These are phyloP conservation scores for Cyprinus carpio DNA, from an alignment of 2,113 vertebrate genomes.

Conservation along the genomic window DNA sequence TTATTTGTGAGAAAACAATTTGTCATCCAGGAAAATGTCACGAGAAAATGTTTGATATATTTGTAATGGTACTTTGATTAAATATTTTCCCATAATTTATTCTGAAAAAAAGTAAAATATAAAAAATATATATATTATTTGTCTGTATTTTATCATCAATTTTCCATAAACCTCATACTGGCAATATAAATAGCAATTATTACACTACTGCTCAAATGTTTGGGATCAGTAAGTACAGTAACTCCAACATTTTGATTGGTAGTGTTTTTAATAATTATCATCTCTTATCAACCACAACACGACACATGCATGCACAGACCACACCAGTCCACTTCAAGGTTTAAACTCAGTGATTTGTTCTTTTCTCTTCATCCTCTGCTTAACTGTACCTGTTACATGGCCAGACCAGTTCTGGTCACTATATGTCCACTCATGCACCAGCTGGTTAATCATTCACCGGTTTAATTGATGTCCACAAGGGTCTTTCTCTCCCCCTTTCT, in stretches of 20 bases:
- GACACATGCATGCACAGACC: neutral
- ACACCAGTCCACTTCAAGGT: constrained; percentile 3
- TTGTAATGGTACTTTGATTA: neutral
- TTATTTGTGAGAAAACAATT: neutral
- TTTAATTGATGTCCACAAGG: constrained; percentile 72
- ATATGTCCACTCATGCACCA: constrained; percentile 49
- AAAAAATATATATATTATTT: neutral
- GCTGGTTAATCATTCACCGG: constrained; percentile 72
- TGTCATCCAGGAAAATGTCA: neutral
- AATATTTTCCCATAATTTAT: neutral
- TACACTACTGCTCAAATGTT: neutral
- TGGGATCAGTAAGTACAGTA: neutral
- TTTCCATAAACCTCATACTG: neutral
- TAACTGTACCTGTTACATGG: constrained; percentile 35
- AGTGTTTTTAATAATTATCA: neutral
- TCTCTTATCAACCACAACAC: no score
- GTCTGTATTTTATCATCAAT: neutral
- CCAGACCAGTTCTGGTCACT: constrained; percentile 21
- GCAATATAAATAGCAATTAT: neutral
- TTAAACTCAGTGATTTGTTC: neutral
- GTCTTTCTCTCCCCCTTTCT: constrained; percentile 54
- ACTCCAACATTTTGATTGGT: neutral
- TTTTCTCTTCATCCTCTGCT: constrained; percentile 13
- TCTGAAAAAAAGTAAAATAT: neutral
- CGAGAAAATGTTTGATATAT: neutral